Evolutionary conservation across 2,888 invertebrate genomes (phyloP), one percentile per base, ranked within the genome.

Genomic region (Dryocosmus kuriphilus): DNA sequence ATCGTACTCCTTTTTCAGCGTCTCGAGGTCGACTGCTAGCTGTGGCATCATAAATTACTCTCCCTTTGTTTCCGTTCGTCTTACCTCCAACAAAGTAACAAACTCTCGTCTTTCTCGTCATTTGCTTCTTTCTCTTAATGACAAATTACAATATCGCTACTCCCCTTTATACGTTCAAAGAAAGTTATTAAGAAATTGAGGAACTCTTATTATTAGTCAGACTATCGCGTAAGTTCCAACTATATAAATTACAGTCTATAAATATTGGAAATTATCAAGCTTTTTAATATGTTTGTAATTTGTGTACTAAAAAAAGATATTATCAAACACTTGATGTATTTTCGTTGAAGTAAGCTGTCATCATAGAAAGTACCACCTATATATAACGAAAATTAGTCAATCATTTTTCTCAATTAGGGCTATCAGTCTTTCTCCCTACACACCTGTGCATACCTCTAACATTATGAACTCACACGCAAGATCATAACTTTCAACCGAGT

Each of bases 31-130:
- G 46, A 51, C 51, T 51, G 51, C 71, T 71, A 51, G 51, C 71
- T 71, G 71, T 51, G 71, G 71, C 71, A 71, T 71, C 51, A 71
- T 71, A 71, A 71, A 71, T 71, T 71, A 71, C 71, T 71, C 30
- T 71, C 46, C 19, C 30, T 71, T 71, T 51, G 27, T 71, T 71
- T 71, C 46, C 71, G 46, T 71, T 71, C 51, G 71, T 51, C 67
- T 67, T 30, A 67, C 67, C 41, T 24, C 24, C 41, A 71, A 71
- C 67, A 46, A 71, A 71, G 67, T 71, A 71, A 71, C 67, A 71
- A 71, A 71, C 41, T 41, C 46, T 71, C 46, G 19, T 71, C 46
- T 71, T 71, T 71, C 30, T 71, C 46, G 30, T 30, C 41, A 30
- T 71, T 71, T 41, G 41, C 67, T 46, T 71, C 46, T 71, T 46